A percentile compares a stretch with the other conserved stretches of the same genome.
Conservation (phyloP, 2,888 invertebrate genomes). For the Protonemura montana region DNA sequence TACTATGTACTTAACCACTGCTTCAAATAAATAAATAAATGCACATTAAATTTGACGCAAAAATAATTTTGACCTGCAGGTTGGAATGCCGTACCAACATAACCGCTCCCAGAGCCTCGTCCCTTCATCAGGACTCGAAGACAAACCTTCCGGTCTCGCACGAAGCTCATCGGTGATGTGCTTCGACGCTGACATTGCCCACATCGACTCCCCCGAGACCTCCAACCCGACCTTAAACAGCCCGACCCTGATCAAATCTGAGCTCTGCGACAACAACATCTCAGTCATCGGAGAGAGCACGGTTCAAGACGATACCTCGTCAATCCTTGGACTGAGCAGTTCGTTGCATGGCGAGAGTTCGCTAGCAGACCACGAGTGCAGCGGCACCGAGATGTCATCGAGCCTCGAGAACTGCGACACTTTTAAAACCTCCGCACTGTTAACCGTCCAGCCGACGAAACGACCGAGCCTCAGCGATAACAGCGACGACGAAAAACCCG, state of each 20-base stretch:
- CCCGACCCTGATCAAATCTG: conserved; percentile 31
- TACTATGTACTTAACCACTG: too few relatives aligned
- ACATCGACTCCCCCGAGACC: conserved; percentile 84
- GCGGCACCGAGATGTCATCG: conserved; percentile 63
- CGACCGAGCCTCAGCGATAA: not conserved
- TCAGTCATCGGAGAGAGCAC: conserved; percentile 78
- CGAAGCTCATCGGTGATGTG: conserved; percentile 45
- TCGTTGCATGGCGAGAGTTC: conserved; percentile 67
- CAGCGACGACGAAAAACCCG: conserved; percentile 49
- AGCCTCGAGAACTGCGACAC: conserved; percentile 21
- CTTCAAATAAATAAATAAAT: too few relatives aligned
- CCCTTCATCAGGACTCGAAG: not conserved
- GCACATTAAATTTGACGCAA: too few relatives aligned
- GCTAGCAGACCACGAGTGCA: conserved; percentile 71
- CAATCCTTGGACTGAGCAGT: conserved; percentile 59
- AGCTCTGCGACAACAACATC: conserved; percentile 23
- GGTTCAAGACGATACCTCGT: conserved; percentile 80
- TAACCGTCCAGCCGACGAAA: not conserved
- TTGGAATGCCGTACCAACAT: not conserved
- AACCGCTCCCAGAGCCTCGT: conserved; percentile 19
- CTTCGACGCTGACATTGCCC: conserved; percentile 66
- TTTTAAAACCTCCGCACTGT: not conserved
- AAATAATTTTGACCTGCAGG: not conserved
- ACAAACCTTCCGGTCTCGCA: not conserved
- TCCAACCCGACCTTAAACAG: conserved; percentile 64